Base-by-base conservation (phyloP, 2,113 vertebrate genomes). In the Mobula birostris region DNA sequence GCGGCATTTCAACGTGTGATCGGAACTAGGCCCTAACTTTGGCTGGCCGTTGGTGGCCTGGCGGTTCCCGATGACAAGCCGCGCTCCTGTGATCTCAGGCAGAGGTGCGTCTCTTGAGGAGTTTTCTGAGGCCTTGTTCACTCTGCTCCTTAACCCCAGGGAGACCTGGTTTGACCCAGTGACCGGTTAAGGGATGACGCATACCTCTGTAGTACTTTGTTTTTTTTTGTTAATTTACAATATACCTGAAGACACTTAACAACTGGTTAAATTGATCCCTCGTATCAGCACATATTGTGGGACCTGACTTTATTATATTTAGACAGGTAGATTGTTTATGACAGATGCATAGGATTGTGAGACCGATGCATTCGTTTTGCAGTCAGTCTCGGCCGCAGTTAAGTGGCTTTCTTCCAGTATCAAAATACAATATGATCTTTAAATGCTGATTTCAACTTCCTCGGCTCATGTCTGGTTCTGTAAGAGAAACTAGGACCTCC, bases 21-120 rank as follows among this genome's bases (percentile, higher is more conserved):
- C 19, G 70, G 91, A 93, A 32, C 24, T 7, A 15, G 36, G 14
- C 21, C 3, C 24, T 21, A 48, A 92, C 7, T 40, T n/a, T 24
- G 15, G 91, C 19, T 7, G 21, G 68, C 32, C 32, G 70, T 24
- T 27, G 63, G 78, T 32, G n/a, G 19, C 91, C 32, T 93, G 91
- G 36, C 68, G 88, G 68, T 68, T 93, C 70, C 70, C 21, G 36
- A 74, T 92, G 68, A 74, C 68, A 92, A 66, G 66, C 87, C 15
- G 61, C 32, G 15, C n/a, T 68, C 17, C 15, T 91, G 88, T 56
- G 90, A 72, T 70, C 32, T 40, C 24, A 40, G 70, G 68, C 21
- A 19, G 90, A 93, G 91, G 91, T 93, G 91, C 32, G 91, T 93
- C 70, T 40, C 91, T 93, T 56, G 85, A 48, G 91, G 36, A 36